These are phyloP conservation scores for Drosophila gunungcola DNA, from an alignment of 1,140 invertebrate genomes.

Conservation along the genomic window DNA sequence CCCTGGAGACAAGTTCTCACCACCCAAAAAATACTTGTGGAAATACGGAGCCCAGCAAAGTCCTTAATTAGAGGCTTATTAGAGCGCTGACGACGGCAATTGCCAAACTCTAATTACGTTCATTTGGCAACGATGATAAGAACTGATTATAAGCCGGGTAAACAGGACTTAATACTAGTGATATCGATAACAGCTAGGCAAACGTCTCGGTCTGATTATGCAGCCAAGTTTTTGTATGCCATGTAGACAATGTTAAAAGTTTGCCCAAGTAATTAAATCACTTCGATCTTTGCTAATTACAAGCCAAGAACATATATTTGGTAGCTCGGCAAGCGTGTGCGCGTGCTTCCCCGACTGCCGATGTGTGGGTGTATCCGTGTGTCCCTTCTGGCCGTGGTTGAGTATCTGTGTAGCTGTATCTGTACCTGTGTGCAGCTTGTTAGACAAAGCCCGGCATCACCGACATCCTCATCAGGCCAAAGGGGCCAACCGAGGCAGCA, in stretches of 20 bases:
- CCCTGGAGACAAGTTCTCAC: too few species aligned
- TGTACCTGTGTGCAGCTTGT: conserved; percentile 53
- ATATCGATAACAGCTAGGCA: conserved; percentile 45
- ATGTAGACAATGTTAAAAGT: conserved; percentile 81
- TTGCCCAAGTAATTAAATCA: conserved; percentile 82
- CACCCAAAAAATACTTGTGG: background rate
- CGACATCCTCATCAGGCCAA: conserved; percentile 48
- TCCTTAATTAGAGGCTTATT: conserved; percentile 73
- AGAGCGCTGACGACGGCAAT: conserved; percentile 48
- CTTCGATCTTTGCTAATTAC: conserved; percentile 83
- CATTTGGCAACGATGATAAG: conserved; percentile 74
- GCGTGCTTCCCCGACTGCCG: conserved; percentile 6
- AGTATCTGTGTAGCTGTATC: background rate
- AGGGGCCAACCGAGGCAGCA: conserved; percentile 47
- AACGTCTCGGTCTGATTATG: conserved; percentile 63
- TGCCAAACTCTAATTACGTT: conserved; percentile 76
- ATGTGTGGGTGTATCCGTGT: background rate
- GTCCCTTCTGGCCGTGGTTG: background rate
- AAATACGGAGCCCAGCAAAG: background rate
- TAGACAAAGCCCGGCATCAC: conserved; percentile 65
- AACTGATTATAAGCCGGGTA: conserved; percentile 45
- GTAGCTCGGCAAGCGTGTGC: conserved; percentile 34
- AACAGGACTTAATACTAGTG: conserved; percentile 40
- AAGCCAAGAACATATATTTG: conserved; percentile 64
- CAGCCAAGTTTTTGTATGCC: conserved; percentile 74